Percentiles rank a stretch among this genome's conserved stretches.
These are phyloP conservation scores for Linnaemya tessellans DNA, from an alignment of 2,888 invertebrate genomes.

Conservation along the genomic window DNA sequence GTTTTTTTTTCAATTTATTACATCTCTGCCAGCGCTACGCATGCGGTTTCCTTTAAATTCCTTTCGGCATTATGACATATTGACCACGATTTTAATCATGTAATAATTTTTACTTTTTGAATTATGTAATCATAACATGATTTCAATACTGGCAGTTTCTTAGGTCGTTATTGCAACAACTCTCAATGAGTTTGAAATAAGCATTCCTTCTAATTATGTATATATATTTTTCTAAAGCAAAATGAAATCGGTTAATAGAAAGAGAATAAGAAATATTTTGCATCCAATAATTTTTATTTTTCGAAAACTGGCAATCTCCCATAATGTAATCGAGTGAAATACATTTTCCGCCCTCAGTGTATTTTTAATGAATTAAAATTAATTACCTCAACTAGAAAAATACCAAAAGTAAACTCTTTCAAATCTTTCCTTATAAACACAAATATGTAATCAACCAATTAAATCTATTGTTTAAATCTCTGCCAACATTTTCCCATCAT, in stretches of 20 bases:
- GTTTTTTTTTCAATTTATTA: conserved; percentile 11
- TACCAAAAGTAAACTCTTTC: not conserved
- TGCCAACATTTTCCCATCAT: conserved; percentile 16
- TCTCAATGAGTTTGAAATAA: not conserved
- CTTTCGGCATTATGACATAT: conserved; percentile 57
- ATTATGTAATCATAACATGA: conserved; percentile 29
- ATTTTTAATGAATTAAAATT: too few species aligned
- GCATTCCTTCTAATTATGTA: too few species aligned
- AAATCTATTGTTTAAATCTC: conserved; percentile 33
- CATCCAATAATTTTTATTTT: too few species aligned
- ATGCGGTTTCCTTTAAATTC: conserved; percentile 50
- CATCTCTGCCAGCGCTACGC: conserved; percentile 14
- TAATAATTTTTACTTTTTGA: conserved; percentile 15
- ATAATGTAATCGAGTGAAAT: too few species aligned
- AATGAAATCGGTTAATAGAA: too few species aligned
- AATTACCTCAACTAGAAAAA: not conserved
- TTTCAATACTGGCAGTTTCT: conserved; percentile 7
- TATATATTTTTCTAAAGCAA: too few species aligned
- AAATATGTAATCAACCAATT: not conserved
- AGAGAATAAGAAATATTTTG: too few species aligned
- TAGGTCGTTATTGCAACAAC: not conserved
- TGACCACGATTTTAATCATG: conserved; percentile 57
- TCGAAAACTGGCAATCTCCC: too few species aligned
- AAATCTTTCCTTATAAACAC: not conserved
- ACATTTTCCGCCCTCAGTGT: too few species aligned